These are phyloP conservation scores for Erpornis zantholeuca DNA, from an alignment of 2,113 vertebrate species.

Conservation along the genomic window DNA sequence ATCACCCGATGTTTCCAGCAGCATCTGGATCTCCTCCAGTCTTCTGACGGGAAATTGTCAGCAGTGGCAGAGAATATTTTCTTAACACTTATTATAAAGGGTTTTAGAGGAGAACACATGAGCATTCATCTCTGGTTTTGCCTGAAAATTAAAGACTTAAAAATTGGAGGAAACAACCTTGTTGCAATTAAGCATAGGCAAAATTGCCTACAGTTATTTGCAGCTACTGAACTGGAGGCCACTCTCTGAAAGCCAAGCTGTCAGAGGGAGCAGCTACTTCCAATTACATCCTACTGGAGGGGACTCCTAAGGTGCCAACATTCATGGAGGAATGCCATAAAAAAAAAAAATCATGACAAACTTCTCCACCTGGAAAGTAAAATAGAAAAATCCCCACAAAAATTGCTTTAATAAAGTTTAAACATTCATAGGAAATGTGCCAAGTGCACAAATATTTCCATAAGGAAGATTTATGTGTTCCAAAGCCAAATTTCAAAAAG, in stretches of 20 bases:
- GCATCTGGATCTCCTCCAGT: background rate
- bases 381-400: background rate
- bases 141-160: background rate
- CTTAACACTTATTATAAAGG: background rate
- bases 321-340: conserved; percentile 2
- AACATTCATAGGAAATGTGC: background rate
- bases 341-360: background rate
- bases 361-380: background rate
- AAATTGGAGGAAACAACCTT: conserved; percentile 10
- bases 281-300: conserved; percentile 54
- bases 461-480: conserved; percentile 8
- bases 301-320: conserved; percentile 20
- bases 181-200: conserved; percentile 23
- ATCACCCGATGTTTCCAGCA: background rate
- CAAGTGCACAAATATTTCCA: conserved; percentile 31
- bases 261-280: conserved; percentile 25
- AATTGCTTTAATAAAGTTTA: background rate
- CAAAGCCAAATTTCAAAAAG: conserved; percentile 33
- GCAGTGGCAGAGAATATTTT: background rate
- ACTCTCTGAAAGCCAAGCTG: conserved; percentile 22
- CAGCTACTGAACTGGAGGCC: conserved; percentile 36
- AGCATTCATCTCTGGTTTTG: background rate
- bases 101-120: background rate
- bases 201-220: conserved; percentile 28
- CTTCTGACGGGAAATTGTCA: background rate